Evolutionary conservation across 1,140 invertebrate genomes (phyloP), one percentile per base, ranked within the genome.

Genomic region (Heliconius melpomene): DNA sequence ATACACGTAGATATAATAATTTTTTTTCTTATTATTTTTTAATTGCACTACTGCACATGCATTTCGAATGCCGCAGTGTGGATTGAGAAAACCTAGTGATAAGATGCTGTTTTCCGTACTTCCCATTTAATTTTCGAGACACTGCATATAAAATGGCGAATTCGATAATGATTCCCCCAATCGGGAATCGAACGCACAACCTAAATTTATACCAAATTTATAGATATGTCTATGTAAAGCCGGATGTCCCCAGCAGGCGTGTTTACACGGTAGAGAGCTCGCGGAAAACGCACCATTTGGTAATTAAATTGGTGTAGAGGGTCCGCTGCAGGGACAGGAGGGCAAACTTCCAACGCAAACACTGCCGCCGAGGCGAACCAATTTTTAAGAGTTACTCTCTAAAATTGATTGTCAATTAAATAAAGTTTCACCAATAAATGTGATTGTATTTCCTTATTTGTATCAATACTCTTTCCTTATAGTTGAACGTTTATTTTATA

Each of bases 261-360:
- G 71, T 72, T 72, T 36, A 72, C 71, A 72, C 36, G 71, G 71
- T 38, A 36, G 71, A 72, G 20, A 40, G 71, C 71, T 36, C 71
- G 71, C 71, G 36, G 36, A 71, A 71, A 71, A 72, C 71, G 71
- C 71, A n/a, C 71, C 71, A 72, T 72, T 72, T 72, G 71, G 32
- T 72, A 72, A 72, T 72, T 40, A 72, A 72, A 72, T 72, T 38
- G 29, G 3, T 71, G 26, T 38, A 40, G 7, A n/a, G 32, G 71
- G 71, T 7, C 32, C 71, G 7, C 32, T 11, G 60, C 26, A 79
- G 79, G 66, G 52, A n/a, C 18, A 60, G 57, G 26, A 16, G n/a
- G 72, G 83, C 84, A 86, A 91, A 87, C 87, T 88, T 87, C 77
- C 84, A 79, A 72, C 83, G 85, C 88, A 90, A 91, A 92, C 89